Base-by-base conservation (phyloP, 2,113 vertebrate genomes). In the Heloderma charlesbogerti region DNA sequence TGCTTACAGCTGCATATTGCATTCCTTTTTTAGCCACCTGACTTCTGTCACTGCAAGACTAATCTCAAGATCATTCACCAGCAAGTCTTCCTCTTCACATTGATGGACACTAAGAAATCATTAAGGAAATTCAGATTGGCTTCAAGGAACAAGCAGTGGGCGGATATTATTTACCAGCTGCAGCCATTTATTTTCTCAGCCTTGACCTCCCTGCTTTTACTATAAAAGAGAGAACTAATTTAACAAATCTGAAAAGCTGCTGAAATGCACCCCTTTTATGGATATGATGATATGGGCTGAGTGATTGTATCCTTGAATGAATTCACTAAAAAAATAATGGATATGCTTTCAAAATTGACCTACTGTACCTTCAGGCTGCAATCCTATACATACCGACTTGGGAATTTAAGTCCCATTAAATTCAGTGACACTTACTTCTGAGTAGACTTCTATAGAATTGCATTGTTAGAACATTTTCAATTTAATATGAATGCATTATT, bases 111-210 rank as follows among this genome's bases (percentile, higher is more conserved):
- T 45, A 93, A 88, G 87, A 94, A 97, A 97, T 96, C 97, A 98
- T 89, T 94, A 95, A 97, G 98, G 97, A 91, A 97, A 93, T 95
- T 96, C 93, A 94, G 92, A 96, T 95, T 92, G 80, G 80, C 93
- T 89, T 90, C 93, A 93, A 89, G 94, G 93, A 97, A 92, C 92
- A 94, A 96, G 92, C 91, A 81, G 94, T 89, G 96, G 93, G 95
- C 97, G 95, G 96, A 98, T 97, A 95, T 97, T 29, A 87, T 95
- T 96, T 96, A 89, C 97, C 97, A 98, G 97, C 98, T 97, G 97
- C 97, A 94, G 86, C 95, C 97, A 96, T 97, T 98, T 98, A 97
- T 97, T 98, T 98, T 98, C 96, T 97, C 7, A n/a, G 34, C 29
- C 97, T 97, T 98, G 97, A 97, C 97, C 97, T 97, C 94, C 93